Conservation (phyloP, 2,888 invertebrate species). For the Electrophaes corylata region DNA sequence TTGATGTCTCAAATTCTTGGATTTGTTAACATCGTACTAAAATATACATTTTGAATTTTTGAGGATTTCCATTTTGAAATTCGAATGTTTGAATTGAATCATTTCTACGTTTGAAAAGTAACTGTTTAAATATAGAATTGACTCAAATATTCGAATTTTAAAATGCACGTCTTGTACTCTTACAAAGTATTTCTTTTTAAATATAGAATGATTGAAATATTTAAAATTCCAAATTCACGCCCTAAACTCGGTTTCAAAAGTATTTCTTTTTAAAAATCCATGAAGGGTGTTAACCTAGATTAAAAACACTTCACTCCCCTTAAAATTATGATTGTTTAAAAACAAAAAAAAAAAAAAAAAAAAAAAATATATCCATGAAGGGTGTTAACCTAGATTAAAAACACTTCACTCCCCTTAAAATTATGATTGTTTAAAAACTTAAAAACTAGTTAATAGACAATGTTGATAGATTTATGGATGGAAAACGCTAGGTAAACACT, state of each 20-base stretch:
- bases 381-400: background rate
- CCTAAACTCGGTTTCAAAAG: too few species aligned
- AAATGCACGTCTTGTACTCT: too few species aligned
- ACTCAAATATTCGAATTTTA: too few species aligned
- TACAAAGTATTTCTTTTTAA: too few species aligned
- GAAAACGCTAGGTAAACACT: constrained; percentile 58
- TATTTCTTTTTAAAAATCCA: background rate
- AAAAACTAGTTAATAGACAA: constrained; percentile 48
- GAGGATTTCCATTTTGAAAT: background rate
- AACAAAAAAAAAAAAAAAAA: too few species aligned
- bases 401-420: constrained; percentile 10
- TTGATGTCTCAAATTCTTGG: constrained; percentile 26
- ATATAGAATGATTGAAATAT: too few species aligned
- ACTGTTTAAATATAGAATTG: too few species aligned
- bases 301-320: constrained; percentile 2
- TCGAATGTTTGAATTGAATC: background rate
- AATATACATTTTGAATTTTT: constrained; percentile 6
- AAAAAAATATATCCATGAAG: too few species aligned
- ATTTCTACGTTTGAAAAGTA: background rate
- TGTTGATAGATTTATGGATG: constrained; percentile 62
- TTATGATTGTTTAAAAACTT: constrained; percentile 16
- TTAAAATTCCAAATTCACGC: too few species aligned
- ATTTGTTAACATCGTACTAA: constrained; percentile 17
- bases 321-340: constrained; percentile 19
- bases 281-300: background rate